A percentile compares a stretch with the other conserved stretches of the same genome.
Evolutionary conservation across 2,797 vertebrate species (phyloP).

Genomic region (Schizothorax lantsangensis): DNA sequence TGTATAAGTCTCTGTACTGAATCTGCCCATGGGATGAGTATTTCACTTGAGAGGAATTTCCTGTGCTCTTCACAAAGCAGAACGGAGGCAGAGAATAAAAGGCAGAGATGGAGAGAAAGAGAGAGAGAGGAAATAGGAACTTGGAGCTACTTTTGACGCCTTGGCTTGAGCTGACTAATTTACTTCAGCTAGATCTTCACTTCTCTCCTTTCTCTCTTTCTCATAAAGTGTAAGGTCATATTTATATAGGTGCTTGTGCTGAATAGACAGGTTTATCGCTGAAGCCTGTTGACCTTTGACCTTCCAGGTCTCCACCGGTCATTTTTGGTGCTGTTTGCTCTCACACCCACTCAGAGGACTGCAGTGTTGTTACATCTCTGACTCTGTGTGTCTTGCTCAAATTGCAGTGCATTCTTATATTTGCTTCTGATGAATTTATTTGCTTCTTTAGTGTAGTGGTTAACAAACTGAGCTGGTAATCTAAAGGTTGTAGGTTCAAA

Average conservation of each 20-base stretch:
- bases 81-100: conserved; percentile 32
- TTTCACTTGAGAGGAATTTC: conserved; percentile 67
- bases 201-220: neutral
- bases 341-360: neutral
- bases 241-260: neutral
- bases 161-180: conserved; percentile 32
- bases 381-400: neutral
- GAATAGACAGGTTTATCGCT: neutral
- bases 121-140: conserved; percentile 27
- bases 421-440: neutral
- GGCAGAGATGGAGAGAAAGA: neutral
- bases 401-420: neutral
- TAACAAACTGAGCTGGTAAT: neutral
- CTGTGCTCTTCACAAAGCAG: conserved; percentile 58
- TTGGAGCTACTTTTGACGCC: conserved; percentile 40
- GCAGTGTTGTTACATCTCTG: neutral
- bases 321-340: conserved; percentile 8
- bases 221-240: neutral
- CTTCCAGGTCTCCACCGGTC: neutral
- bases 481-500: neutral
- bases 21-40: conserved; percentile 64
- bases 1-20: conserved; percentile 53
- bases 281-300: conserved; percentile 2
- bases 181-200: neutral
- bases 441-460: neutral